phyloP scores from a whole-genome alignment of 2,888 invertebrate genomes.

The Scrobipalpa atriplicella region DNA sequence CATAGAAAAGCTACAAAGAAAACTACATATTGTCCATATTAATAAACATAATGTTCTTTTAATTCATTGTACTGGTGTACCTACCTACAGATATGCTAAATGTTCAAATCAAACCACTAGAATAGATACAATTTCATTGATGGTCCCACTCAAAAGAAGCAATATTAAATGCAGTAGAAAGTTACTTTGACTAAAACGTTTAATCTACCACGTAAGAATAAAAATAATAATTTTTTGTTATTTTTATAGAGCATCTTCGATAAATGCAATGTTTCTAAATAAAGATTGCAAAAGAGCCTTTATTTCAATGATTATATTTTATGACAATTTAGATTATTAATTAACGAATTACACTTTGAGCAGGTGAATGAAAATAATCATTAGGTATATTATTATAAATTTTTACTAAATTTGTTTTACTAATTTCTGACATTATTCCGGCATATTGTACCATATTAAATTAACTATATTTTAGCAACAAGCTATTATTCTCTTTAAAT shows the following conservation, averaged over 20 bases:
- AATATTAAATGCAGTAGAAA: no score
- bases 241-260: no score
- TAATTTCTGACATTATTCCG: neutral
- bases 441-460: neutral
- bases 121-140: neutral
- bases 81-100: constrained; percentile 9
- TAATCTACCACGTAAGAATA: no score
- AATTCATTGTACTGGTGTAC: neutral
- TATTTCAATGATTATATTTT: neutral
- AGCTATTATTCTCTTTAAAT: constrained; percentile 7
- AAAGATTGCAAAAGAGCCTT: no score
- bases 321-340: no score
- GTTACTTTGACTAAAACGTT: no score
- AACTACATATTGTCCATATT: constrained; percentile 45
- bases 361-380: constrained; percentile 14
- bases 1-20: constrained; percentile 42
- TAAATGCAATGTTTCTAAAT: no score
- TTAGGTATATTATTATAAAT: neutral
- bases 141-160: no score
- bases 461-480: neutral
- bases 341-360: constrained; percentile 34
- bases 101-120: neutral
- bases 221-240: no score
- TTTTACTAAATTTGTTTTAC: neutral
- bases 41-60: constrained; percentile 27